Conservation (phyloP, 2,113 vertebrate species). For the Cricetomys ansorgei region DNA sequence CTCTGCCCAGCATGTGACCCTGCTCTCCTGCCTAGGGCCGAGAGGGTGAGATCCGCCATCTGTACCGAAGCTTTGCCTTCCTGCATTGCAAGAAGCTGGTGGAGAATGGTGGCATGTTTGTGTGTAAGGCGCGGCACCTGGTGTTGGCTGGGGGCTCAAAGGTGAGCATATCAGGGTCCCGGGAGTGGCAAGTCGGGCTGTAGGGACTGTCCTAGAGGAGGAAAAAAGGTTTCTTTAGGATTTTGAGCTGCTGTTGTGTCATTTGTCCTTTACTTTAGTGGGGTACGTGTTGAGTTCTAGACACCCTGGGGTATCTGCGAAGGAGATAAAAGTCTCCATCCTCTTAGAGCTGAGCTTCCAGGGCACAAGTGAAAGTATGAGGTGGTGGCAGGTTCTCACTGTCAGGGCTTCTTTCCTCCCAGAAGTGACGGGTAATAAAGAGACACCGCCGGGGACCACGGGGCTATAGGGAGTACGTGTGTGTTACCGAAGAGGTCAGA, state of each 20-base stretch:
- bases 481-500: neutral
- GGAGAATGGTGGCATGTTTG: conserved; percentile 98
- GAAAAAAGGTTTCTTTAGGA: neutral
- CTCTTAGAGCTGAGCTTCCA: neutral
- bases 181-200: neutral
- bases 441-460: neutral
- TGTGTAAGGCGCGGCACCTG: conserved; percentile 94
- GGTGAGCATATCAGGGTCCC: conserved; percentile 80
- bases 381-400: fast-evolving
- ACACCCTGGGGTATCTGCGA: neutral
- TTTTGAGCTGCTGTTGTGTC: neutral
- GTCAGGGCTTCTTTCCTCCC: neutral
- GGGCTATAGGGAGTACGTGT: neutral
- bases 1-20: neutral
- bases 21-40: conserved; percentile 88
- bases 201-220: neutral
- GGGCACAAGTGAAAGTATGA: fast-evolving
- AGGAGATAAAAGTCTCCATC: neutral
- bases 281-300: neutral
- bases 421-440: too few species aligned
- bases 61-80: conserved; percentile 94
- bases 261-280: neutral
- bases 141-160: conserved; percentile 96
- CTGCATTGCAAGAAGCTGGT: conserved; percentile 98
- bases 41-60: conserved; percentile 95